phyloP scores from a whole-genome alignment of 2,888 invertebrate species.

The Nemurella pictetii region DNA sequence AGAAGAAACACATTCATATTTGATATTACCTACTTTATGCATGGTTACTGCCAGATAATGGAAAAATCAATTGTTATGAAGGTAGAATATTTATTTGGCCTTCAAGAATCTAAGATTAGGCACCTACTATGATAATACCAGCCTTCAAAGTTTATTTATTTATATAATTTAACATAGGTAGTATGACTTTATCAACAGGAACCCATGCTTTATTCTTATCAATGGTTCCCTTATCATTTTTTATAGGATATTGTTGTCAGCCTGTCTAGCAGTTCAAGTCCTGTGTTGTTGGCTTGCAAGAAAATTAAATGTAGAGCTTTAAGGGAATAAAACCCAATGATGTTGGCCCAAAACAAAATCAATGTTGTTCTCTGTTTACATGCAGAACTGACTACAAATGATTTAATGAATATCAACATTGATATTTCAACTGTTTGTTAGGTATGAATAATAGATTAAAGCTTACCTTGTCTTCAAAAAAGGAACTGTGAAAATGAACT shows the following conservation, averaged over 20 bases:
- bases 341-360: not conserved
- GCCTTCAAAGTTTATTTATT: not conserved
- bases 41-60: not conserved
- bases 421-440: not conserved
- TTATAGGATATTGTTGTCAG: not conserved
- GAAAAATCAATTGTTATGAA: not conserved
- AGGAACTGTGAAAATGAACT: slow-evolving; percentile 95
- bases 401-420: no score
- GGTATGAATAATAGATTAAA: not conserved
- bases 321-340: no score
- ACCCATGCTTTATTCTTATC: not conserved
- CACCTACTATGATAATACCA: not conserved
- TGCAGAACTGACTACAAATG: no score
- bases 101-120: not conserved
- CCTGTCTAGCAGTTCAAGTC: not conserved
- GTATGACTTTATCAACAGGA: not conserved
- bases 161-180: not conserved
- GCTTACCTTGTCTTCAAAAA: slow-evolving; percentile 90
- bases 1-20: not conserved
- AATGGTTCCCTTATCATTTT: not conserved
- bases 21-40: not conserved
- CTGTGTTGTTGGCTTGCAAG: not conserved
- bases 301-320: no score
- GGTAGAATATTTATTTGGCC: not conserved
- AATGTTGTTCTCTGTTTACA: not conserved